phyloP scores from a whole-genome alignment of 2,113 vertebrate species.

The Camelus bactrianus region DNA sequence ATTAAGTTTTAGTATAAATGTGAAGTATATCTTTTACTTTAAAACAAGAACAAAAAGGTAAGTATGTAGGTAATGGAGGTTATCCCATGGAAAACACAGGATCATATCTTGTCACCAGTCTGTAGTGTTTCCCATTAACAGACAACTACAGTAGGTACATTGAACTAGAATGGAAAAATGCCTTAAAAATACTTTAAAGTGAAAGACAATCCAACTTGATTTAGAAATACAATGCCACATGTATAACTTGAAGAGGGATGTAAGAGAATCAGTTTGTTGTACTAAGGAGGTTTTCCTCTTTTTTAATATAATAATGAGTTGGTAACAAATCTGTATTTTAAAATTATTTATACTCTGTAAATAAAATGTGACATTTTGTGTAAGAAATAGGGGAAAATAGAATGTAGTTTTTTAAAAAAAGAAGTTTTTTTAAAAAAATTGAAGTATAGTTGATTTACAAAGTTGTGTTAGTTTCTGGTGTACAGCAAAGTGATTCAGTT shows the following conservation, averaged over 20 bases:
- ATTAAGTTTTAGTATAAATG: not conserved
- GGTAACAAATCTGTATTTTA: not conserved
- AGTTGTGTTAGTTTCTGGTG: no score
- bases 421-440: no score
- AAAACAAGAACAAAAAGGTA: not conserved
- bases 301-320: constrained; percentile 2
- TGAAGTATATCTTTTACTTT: constrained; percentile 15
- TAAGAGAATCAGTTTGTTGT: not conserved
- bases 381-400: not conserved
- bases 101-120: not conserved
- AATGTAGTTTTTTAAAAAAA: no score
- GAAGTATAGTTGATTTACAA: no score
- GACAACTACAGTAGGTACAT: not conserved
- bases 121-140: not conserved
- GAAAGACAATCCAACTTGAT: not conserved
- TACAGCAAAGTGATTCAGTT: no score
- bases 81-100: not conserved
- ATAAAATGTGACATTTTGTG: not conserved
- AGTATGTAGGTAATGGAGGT: not conserved
- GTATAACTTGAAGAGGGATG: not conserved
- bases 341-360: not conserved
- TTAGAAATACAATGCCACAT: not conserved
- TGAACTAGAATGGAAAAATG: not conserved
- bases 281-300: not conserved
- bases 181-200: constrained; percentile 35